These are phyloP conservation scores for Dascillus cervinus DNA, from an alignment of 2,888 invertebrate species.

Conservation along the genomic window DNA sequence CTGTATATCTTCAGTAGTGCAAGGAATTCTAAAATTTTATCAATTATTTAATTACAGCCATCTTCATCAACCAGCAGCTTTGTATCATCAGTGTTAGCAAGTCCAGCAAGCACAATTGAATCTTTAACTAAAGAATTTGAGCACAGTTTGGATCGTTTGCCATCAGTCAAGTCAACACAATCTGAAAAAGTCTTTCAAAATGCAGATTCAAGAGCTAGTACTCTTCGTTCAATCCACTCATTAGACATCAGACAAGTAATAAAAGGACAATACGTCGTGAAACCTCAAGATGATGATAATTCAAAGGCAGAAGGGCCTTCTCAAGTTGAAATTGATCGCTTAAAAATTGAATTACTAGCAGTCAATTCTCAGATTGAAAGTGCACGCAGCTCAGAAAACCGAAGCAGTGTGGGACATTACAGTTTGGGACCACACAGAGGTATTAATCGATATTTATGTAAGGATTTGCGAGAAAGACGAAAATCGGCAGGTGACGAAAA, in stretches of 20 bases:
- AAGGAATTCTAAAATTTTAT: slow-evolving; percentile 2
- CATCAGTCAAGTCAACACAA: slow-evolving; percentile 19
- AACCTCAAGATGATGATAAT: slow-evolving; percentile 59
- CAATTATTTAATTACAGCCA: slow-evolving; percentile 4
- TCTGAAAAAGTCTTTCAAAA: slow-evolving; percentile 12
- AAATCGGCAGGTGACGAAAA: slow-evolving; percentile 79
- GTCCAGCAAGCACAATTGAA: slow-evolving; percentile 72
- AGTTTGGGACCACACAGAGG: slow-evolving; percentile 39
- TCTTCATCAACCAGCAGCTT: slow-evolving; percentile 25
- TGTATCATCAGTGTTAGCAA: slow-evolving; percentile 54
- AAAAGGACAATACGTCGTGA: slow-evolving; percentile 53
- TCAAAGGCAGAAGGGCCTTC: slow-evolving; percentile 58
- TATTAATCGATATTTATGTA: slow-evolving; percentile 23
- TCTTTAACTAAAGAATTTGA: slow-evolving; percentile 75
- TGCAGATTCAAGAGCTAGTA: slow-evolving; percentile 22
- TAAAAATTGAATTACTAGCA: slow-evolving; percentile 43
- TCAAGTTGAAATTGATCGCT: slow-evolving; percentile 48
- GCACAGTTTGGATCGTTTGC: slow-evolving; percentile 58
- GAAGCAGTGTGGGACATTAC: slow-evolving; percentile 41
- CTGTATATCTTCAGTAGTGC: no score
- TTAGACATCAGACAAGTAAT: slow-evolving; percentile 37
- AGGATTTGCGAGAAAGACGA: slow-evolving; percentile 54
- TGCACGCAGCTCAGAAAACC: slow-evolving; percentile 43
- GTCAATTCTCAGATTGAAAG: slow-evolving; percentile 10
- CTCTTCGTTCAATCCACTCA: slow-evolving; percentile 31